Evolutionary conservation across 2,113 vertebrate species (phyloP).

Genomic region (Scortum barcoo): DNA sequence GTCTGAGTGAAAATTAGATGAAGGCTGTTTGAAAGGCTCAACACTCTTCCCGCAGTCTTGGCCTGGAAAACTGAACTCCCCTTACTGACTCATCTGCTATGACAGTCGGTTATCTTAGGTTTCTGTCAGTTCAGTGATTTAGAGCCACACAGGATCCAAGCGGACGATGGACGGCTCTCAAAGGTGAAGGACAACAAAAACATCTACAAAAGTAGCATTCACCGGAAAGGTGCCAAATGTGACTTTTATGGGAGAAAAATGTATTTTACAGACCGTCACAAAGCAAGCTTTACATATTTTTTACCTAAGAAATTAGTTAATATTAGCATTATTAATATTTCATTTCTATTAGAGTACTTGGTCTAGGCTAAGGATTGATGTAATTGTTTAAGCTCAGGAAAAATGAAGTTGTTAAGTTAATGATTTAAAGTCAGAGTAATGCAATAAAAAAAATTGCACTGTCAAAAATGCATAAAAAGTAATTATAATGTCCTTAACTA

Average conservation of each 20-base stretch:
- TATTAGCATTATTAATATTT: not conserved
- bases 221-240: not conserved
- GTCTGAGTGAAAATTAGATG: not conserved
- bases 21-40: slow-evolving; percentile 19
- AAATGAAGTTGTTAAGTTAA: not conserved
- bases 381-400: not conserved
- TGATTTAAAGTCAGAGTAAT: too few species aligned
- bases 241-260: not conserved
- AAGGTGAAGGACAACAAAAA: slow-evolving; percentile 16
- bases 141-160: slow-evolving; percentile 5
- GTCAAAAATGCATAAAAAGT: not conserved
- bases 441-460: not conserved
- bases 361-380: not conserved
- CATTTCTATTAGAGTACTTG: not conserved
- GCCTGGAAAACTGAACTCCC: slow-evolving; percentile 12
- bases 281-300: not conserved
- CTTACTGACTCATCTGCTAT: not conserved
- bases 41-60: not conserved
- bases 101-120: slow-evolving; percentile 22
- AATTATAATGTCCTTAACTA: not conserved
- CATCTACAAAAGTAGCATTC: not conserved
- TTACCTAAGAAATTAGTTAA: not conserved
- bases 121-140: slow-evolving; percentile 44
- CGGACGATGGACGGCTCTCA: not conserved
- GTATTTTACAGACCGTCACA: too few species aligned